A percentile compares a stretch with the other conserved stretches of the same genome.
Conservation (phyloP, 2,888 invertebrate genomes). For the Tachina grossa region DNA sequence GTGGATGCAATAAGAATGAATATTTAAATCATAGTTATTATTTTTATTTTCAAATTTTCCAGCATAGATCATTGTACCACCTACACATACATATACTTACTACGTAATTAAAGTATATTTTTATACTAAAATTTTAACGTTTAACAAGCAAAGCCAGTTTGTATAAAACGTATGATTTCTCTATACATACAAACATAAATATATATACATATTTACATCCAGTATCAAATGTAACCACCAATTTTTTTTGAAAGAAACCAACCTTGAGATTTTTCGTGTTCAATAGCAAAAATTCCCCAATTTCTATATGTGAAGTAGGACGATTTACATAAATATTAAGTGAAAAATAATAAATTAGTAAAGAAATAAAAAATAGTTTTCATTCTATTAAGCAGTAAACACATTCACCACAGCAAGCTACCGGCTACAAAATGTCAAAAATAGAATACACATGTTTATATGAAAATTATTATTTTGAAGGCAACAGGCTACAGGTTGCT, state of each 20-base stretch:
- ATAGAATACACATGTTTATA: too few species aligned
- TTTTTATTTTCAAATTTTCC: conserved; percentile 23
- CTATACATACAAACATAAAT: neutral
- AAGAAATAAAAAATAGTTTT: conserved; percentile 57
- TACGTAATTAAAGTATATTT: conserved; percentile 56
- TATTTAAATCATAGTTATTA: neutral
- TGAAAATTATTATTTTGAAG: too few species aligned
- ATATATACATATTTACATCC: conserved; percentile 25
- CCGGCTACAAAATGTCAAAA: too few species aligned
- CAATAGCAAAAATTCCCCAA: conserved; percentile 47
- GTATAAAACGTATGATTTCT: conserved; percentile 37
- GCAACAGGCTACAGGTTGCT: too few species aligned
- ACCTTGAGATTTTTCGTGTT: conserved; percentile 53
- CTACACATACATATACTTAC: neutral
- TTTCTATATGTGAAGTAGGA: conserved; percentile 44
- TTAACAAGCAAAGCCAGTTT: neutral
- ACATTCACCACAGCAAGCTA: too few species aligned
- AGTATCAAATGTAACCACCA: conserved; percentile 62
- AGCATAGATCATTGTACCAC: neutral
- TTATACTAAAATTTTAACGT: conserved; percentile 45
- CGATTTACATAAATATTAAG: conserved; percentile 9
- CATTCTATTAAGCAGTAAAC: too few species aligned
- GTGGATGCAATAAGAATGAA: neutral
- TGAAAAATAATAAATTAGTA: conserved; percentile 27
- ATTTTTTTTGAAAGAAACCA: conserved; percentile 32